phyloP scores from a whole-genome alignment of 2,797 vertebrate species.

The Leptatherina wallacei region DNA sequence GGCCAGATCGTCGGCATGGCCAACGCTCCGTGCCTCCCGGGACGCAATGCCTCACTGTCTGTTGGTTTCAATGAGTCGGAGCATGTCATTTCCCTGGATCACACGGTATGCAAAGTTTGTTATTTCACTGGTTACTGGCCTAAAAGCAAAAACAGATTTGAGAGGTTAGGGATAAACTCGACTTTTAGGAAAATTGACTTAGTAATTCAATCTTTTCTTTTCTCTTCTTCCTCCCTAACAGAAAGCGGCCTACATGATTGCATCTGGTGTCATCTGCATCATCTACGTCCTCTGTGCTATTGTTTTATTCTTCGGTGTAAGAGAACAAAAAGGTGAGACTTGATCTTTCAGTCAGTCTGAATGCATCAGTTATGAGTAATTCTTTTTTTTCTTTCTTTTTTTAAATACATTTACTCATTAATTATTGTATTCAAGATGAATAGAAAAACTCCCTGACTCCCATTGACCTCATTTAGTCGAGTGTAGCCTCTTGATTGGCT shows the following conservation, averaged over 20 bases:
- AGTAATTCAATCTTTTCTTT: neutral
- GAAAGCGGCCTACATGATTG: constrained; percentile 92
- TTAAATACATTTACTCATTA: neutral
- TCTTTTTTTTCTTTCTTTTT: neutral
- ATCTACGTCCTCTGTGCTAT: constrained; percentile 92
- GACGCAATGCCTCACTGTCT: constrained; percentile 31
- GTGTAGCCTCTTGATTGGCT: neutral
- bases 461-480: neutral
- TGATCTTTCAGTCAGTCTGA: neutral
- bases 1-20: constrained; percentile 95
- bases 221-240: constrained; percentile 50
- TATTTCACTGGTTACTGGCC: neutral
- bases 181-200: neutral
- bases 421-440: neutral
- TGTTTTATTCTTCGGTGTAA: constrained; percentile 88
- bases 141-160: neutral
- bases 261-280: constrained; percentile 88
- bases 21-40: constrained; percentile 84
- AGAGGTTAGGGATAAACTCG: neutral
- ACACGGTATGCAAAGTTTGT: constrained; percentile 80
- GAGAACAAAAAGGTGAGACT: constrained; percentile 88
- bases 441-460: neutral
- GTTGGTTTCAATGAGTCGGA: constrained; percentile 76
- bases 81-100: constrained; percentile 77
- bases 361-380: neutral